A percentile compares a stretch with the other conserved stretches of the same genome.
These are phyloP conservation scores for Drosophila bocqueti DNA, from an alignment of 1,140 invertebrate species.

Conservation along the genomic window DNA sequence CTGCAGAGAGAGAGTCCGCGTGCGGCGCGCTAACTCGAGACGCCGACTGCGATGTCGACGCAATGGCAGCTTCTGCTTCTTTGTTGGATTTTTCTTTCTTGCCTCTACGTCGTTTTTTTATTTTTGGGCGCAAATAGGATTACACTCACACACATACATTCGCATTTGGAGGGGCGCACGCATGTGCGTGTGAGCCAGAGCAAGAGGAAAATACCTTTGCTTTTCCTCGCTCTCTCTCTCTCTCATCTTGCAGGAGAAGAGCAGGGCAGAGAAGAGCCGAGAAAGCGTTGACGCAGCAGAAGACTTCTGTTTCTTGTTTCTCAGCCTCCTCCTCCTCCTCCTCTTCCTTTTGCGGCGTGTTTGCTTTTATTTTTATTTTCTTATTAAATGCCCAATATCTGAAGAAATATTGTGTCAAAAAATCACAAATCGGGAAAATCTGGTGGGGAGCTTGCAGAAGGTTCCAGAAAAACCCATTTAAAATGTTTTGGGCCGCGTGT, in stretches of 20 bases:
- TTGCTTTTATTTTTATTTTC: not conserved
- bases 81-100: slow-evolving; percentile 74
- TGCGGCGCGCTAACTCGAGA: slow-evolving; percentile 13
- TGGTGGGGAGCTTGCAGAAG: too few species aligned
- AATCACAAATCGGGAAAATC: too few species aligned
- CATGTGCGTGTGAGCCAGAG: slow-evolving; percentile 39
- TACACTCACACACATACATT: slow-evolving; percentile 41
- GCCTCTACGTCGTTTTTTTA: slow-evolving; percentile 52
- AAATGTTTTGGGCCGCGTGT: too few species aligned
- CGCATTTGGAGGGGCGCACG: slow-evolving; percentile 9
- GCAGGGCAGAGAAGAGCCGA: not conserved
- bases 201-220: slow-evolving; percentile 15
- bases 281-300: slow-evolving; percentile 18
- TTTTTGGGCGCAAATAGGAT: slow-evolving; percentile 78
- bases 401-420: too few species aligned
- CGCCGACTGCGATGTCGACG: slow-evolving; percentile 31
- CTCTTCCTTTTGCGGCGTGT: not conserved
- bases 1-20: slow-evolving; percentile 42
- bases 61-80: slow-evolving; percentile 62
- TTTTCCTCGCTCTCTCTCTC: not conserved
- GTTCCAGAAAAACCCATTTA: too few species aligned
- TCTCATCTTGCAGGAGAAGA: slow-evolving; percentile 35
- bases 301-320: slow-evolving; percentile 17
- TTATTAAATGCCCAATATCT: not conserved
- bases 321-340: not conserved